These are phyloP conservation scores for Melinaea menophilus DNA, from an alignment of 2,888 invertebrate genomes.

Conservation along the genomic window DNA sequence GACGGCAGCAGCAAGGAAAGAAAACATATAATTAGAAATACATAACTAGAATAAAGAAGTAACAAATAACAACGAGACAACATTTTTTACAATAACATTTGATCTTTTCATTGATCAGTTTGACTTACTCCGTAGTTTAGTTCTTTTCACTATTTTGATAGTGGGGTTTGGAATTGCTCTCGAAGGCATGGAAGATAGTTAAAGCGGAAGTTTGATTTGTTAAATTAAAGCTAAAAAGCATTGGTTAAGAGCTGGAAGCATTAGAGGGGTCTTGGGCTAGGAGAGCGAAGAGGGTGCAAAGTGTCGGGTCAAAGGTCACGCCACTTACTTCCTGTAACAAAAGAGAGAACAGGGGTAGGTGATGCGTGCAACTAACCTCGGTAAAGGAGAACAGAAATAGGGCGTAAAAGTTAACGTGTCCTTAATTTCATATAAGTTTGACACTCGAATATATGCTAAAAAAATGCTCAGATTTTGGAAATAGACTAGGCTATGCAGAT, in stretches of 20 bases:
- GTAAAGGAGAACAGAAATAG: conserved; percentile 37
- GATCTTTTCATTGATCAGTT: neutral
- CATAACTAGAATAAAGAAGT: conserved; percentile 37
- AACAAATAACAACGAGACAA: no score
- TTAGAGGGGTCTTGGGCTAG: conserved; percentile 69
- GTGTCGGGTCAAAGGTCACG: conserved; percentile 73
- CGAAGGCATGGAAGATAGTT: conserved; percentile 27
- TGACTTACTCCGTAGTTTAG: conserved; percentile 8
- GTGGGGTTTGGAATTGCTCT: conserved; percentile 20
- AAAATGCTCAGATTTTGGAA: conserved; percentile 40
- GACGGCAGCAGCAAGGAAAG: conserved; percentile 61
- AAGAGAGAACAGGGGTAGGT: conserved; percentile 71
- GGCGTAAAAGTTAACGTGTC: conserved; percentile 36
- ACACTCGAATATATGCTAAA: conserved; percentile 21
- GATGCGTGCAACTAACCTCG: conserved; percentile 68
- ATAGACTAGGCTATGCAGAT: conserved; percentile 56
- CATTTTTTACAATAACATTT: no score
- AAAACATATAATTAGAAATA: conserved; percentile 56
- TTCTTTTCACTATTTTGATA: conserved; percentile 32
- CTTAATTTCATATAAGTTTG: conserved; percentile 25
- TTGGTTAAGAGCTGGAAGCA: conserved; percentile 64
- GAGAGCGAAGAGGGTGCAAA: conserved; percentile 60
- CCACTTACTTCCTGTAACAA: conserved; percentile 80
- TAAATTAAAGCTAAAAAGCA: conserved; percentile 65
- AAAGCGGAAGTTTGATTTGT: conserved; percentile 27